phyloP scores from a whole-genome alignment of 1,140 invertebrate species.

The Drosophila murphyi region DNA sequence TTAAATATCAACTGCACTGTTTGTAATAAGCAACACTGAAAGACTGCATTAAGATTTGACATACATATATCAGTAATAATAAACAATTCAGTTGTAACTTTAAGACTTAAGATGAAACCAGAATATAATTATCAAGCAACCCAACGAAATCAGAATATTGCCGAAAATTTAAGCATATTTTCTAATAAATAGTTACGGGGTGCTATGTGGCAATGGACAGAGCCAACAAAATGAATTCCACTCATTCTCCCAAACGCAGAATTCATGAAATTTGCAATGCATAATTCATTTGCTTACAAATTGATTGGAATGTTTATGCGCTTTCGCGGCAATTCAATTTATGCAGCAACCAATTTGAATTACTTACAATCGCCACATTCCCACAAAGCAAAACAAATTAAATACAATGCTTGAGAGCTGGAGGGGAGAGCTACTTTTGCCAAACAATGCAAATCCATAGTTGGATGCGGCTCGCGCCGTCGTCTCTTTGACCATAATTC shows the following conservation, averaged over 20 bases:
- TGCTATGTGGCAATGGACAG: neutral
- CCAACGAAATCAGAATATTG: neutral
- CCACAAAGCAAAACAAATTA: conserved; percentile 52
- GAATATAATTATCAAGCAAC: neutral
- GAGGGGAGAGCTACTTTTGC: neutral
- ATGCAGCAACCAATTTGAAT: conserved; percentile 69
- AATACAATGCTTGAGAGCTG: conserved; percentile 35
- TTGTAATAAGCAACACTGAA: no score
- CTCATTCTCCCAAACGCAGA: conserved; percentile 20
- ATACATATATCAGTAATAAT: no score
- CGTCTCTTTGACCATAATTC: conserved; percentile 51
- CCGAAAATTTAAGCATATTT: conserved; percentile 1
- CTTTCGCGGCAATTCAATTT: conserved; percentile 64
- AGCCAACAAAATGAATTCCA: conserved; percentile 27
- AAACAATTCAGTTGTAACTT: no score
- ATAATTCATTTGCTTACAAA: conserved; percentile 71
- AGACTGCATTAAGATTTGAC: no score
- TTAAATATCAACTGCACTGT: no score
- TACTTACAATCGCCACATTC: conserved; percentile 42
- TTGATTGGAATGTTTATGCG: conserved; percentile 70
- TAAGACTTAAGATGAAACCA: no score
- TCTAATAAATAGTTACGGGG: conserved; percentile 5
- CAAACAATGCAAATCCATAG: conserved; percentile 53
- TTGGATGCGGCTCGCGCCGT: conserved; percentile 11
- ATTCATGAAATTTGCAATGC: conserved; percentile 57